Conservation (phyloP, 2,888 invertebrate genomes). For the Andrena chrysosceles region DNA sequence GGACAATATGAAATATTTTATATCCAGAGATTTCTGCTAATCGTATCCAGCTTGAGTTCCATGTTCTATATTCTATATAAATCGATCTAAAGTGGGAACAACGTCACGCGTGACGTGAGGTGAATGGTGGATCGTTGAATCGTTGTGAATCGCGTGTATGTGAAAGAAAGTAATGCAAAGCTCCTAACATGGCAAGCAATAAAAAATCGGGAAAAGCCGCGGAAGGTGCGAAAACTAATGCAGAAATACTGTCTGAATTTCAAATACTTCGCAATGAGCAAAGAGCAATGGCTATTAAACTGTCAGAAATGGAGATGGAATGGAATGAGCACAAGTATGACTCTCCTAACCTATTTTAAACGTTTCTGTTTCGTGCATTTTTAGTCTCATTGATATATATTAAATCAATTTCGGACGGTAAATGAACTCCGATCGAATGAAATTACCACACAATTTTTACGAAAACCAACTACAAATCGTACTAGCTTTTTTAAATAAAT, state of each 20-base stretch:
- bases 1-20: neutral
- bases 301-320: constrained; percentile 97
- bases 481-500: neutral
- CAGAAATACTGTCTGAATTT: constrained; percentile 95
- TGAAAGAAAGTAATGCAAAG: constrained; percentile 48
- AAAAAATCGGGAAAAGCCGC: constrained; percentile 77
- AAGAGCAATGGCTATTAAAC: constrained; percentile 93
- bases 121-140: no score
- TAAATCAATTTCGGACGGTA: neutral
- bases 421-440: neutral
- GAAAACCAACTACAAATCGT: neutral
- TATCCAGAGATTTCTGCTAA: neutral
- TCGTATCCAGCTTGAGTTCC: neutral
- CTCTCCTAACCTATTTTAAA: constrained; percentile 71
- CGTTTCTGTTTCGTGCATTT: neutral
- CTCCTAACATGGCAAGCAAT: constrained; percentile 83
- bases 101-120: neutral
- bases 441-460: neutral
- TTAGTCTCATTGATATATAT: neutral
- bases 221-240: constrained; percentile 83
- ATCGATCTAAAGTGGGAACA: constrained; percentile 18
- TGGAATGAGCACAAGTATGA: constrained; percentile 97
- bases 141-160: constrained; percentile 23
- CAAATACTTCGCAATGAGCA: constrained; percentile 95
- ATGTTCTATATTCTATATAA: neutral